phyloP scores from a whole-genome alignment of 2,797 vertebrate genomes.

The Coregonus sp. region DNA sequence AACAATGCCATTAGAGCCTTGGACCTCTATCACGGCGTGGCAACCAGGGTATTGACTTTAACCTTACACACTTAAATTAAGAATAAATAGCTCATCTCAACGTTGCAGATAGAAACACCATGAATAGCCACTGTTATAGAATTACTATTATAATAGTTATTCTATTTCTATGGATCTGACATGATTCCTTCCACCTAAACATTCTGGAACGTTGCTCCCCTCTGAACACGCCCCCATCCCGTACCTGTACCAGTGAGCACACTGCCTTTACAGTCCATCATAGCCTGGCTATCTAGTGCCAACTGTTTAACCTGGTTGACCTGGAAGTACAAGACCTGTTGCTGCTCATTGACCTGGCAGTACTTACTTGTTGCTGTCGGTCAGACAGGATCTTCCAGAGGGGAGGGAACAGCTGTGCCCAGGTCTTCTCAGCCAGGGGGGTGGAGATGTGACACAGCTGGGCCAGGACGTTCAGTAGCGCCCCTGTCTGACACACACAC shows the following conservation, averaged over 20 bases:
- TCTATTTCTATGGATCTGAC: too few relatives aligned
- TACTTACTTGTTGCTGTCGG: constrained; percentile 94
- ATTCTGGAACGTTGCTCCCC: too few relatives aligned
- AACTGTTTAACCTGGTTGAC: too few relatives aligned
- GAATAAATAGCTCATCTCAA: background rate
- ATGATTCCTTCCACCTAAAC: too few relatives aligned
- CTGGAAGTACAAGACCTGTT: background rate
- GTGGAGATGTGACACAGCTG: constrained; percentile 97
- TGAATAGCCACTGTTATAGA: background rate
- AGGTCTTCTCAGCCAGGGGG: constrained; percentile 92
- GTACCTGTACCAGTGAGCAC: too few relatives aligned
- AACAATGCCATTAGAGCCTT: background rate
- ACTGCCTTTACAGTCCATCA: too few relatives aligned
- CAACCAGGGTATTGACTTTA: background rate
- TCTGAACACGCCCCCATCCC: too few relatives aligned
- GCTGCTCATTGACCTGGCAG: background rate
- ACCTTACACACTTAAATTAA: background rate
- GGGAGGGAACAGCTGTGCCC: constrained; percentile 96
- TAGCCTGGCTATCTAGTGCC: too few relatives aligned
- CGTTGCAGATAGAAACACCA: background rate
- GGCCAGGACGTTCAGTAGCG: constrained; percentile 90
- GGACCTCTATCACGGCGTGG: background rate
- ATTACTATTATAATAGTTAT: background rate
- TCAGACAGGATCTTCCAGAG: constrained; percentile 98
- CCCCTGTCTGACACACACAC: constrained; percentile 82